These are phyloP conservation scores for Aphidoletes aphidimyza DNA, from an alignment of 2,888 invertebrate genomes.

Conservation along the genomic window DNA sequence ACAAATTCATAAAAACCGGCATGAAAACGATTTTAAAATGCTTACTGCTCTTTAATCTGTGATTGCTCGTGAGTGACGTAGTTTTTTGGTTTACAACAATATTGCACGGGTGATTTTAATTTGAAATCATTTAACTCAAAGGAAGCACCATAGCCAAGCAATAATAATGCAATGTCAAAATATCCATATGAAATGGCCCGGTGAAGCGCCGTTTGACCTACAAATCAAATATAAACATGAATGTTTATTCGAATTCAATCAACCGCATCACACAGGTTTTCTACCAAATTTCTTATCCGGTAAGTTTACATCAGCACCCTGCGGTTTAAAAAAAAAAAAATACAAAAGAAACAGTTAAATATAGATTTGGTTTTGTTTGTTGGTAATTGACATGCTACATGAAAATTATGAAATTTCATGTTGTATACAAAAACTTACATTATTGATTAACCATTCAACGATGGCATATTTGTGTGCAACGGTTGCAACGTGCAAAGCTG, in stretches of 20 bases:
- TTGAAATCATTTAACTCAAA: conserved; percentile 64
- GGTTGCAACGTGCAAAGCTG: conserved; percentile 81
- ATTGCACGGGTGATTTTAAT: conserved; percentile 63
- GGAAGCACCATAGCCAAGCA: conserved; percentile 73
- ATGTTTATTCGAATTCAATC: background rate
- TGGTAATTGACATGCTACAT: too few relatives aligned
- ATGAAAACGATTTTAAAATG: background rate
- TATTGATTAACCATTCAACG: conserved; percentile 78
- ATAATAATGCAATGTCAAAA: conserved; percentile 75
- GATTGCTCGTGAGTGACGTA: conserved; percentile 24
- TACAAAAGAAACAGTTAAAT: too few relatives aligned
- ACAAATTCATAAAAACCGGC: background rate
- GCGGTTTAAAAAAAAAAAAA: background rate
- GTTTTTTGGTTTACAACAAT: conserved; percentile 64
- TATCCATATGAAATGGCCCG: conserved; percentile 85
- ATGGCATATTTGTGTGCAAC: conserved; percentile 77
- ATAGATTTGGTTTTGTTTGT: too few relatives aligned
- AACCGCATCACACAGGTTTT: too few relatives aligned
- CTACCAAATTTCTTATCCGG: background rate
- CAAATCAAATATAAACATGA: conserved; percentile 72
- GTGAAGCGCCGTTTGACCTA: conserved; percentile 84
- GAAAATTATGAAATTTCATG: too few relatives aligned
- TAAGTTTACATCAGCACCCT: conserved; percentile 63
- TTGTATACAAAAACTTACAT: conserved; percentile 60
- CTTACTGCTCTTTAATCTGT: conserved; percentile 9